phyloP scores from a whole-genome alignment of 2,888 invertebrate species.

The Parnassius apollo region DNA sequence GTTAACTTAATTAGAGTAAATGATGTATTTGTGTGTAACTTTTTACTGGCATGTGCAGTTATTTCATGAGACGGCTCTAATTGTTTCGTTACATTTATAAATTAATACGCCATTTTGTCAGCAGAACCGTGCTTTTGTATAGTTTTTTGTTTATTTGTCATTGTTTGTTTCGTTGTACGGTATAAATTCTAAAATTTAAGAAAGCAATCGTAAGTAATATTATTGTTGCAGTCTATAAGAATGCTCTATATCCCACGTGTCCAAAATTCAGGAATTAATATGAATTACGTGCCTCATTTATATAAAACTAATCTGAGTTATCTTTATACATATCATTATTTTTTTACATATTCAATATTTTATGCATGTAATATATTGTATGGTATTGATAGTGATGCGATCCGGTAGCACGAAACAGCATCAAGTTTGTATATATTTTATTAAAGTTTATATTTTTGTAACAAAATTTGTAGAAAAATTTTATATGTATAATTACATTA shows the following conservation, averaged over 20 bases:
- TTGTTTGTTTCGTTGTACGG: slow-evolving; percentile 24
- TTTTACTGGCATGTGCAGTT: slow-evolving; percentile 72
- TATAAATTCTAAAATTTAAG: slow-evolving; percentile 8
- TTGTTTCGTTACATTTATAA: slow-evolving; percentile 62
- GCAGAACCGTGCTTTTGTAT: slow-evolving; percentile 36
- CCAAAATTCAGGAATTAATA: too few relatives aligned
- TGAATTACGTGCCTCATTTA: too few relatives aligned
- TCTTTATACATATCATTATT: too few relatives aligned
- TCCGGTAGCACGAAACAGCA: too few relatives aligned
- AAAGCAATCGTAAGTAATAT: slow-evolving; percentile 13
- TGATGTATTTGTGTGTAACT: slow-evolving; percentile 54
- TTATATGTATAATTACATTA: too few relatives aligned
- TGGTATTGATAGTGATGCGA: too few relatives aligned
- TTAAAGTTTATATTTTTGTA: too few relatives aligned
- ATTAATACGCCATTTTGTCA: slow-evolving; percentile 68
- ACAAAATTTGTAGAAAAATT: too few relatives aligned
- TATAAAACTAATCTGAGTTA: too few relatives aligned
- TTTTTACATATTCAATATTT: too few relatives aligned
- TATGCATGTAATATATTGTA: too few relatives aligned
- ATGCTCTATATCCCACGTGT: background rate
- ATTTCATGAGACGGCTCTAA: slow-evolving; percentile 65
- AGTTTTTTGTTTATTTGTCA: slow-evolving; percentile 8
- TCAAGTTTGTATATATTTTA: too few relatives aligned
- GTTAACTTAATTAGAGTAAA: slow-evolving; percentile 60
- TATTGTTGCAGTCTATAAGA: background rate